A percentile compares a stretch with the other conserved stretches of the same genome.
Conservation (phyloP, 1,140 invertebrate genomes). For the Drosophila busckii region DNA sequence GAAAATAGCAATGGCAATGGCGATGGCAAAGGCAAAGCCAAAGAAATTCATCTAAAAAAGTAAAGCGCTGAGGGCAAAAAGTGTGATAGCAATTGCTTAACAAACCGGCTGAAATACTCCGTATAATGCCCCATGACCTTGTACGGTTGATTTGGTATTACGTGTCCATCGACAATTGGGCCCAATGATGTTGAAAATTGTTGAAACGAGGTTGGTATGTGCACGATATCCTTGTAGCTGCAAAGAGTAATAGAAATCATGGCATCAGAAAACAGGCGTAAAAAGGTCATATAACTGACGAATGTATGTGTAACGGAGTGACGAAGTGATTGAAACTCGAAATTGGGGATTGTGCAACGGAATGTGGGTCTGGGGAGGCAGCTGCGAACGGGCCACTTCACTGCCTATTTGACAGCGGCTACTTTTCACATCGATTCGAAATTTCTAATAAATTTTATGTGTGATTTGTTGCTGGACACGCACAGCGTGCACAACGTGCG, state of each 20-base stretch:
- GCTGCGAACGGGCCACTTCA: constrained; percentile 7
- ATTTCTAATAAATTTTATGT: constrained; percentile 76
- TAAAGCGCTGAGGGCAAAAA: constrained; percentile 1
- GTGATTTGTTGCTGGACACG: constrained; percentile 55
- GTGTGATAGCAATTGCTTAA: constrained; percentile 61
- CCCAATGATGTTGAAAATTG: constrained; percentile 87
- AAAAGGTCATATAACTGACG: constrained; percentile 55
- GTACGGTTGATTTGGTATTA: constrained; percentile 88
- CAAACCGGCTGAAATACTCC: constrained; percentile 83
- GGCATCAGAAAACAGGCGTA: constrained; percentile 49
- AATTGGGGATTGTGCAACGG: not conserved
- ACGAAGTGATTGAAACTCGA: not conserved
- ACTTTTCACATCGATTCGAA: constrained; percentile 73
- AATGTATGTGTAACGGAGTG: constrained; percentile 29
- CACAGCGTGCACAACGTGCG: constrained; percentile 42
- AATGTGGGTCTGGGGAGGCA: too few species aligned
- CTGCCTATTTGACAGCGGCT: constrained; percentile 54
- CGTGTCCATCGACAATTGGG: constrained; percentile 89
- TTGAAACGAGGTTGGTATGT: constrained; percentile 82
- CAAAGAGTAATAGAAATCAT: constrained; percentile 64
- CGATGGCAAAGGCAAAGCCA: constrained; percentile 42
- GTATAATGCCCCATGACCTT: constrained; percentile 86
- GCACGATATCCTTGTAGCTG: constrained; percentile 86
- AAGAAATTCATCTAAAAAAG: constrained; percentile 14
- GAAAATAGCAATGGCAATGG: constrained; percentile 46